Base-by-base conservation (phyloP, 1,140 invertebrate genomes). In the Brachionus plicatilis region DNA sequence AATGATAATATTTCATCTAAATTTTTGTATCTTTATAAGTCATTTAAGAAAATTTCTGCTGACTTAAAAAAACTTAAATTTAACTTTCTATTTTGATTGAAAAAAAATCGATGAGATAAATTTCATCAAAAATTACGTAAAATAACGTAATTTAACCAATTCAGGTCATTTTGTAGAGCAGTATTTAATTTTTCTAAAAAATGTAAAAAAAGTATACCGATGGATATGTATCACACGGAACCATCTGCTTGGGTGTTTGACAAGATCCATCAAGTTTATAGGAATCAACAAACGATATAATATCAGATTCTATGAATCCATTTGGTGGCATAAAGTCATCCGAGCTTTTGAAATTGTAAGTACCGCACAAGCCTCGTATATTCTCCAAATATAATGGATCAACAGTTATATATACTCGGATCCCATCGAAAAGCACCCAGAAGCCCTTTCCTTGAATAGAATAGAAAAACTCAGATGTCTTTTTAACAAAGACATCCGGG, bases 321-420 rank as follows among this genome's bases (percentile, higher is more conserved):
- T 95, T 93, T 0, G 93, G 94, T 0, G 95, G 96, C 6, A 94
- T 87, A 88, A 96, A 96, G 88, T 97, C 95, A 87, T 96, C 94
- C 86, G 93, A 93, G 87, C 95, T 94, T 87, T 95, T 95, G 12
- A 92, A 90, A 84, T 94, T 94, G 87, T 95, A 96, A 0, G 94
- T 96, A 20, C 95, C 95, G 87, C 95, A 97, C 6, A 97, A 90
- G 85, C 95, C 95, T 84, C 88, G 85, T 6, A 88, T 88, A 76
- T 92, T 91, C 84, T 92, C 93, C 41, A 92, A 91, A 86, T 94
- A 93, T 65, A 91, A 88, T 1, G 94, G 90, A 6, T 94, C 94
- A 0, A 93, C 93, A 86, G 94, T 93, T 17, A 96, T 92, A 86
- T 95, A 94, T 3, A 93, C 93, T 56, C 94, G 90, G 0, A 93